phyloP scores from a whole-genome alignment of 2,888 invertebrate species.

The Ommatoiulus sabulosus region DNA sequence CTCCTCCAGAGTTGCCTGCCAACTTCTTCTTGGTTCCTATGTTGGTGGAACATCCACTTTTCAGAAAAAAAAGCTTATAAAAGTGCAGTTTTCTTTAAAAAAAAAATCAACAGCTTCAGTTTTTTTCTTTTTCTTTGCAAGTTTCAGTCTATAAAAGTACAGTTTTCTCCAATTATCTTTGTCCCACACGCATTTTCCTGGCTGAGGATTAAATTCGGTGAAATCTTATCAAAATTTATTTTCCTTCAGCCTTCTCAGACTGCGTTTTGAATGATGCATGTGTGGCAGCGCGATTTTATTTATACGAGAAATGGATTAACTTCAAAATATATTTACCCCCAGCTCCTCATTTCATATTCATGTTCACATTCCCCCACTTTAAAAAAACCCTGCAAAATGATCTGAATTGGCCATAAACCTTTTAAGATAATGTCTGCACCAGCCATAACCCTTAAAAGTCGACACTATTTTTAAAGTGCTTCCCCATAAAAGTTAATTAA shows the following conservation, averaged over 20 bases:
- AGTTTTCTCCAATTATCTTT: not conserved
- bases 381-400: not conserved
- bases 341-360: slow-evolving; percentile 31
- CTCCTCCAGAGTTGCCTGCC: not conserved
- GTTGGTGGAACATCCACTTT: not conserved
- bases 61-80: not conserved
- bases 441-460: slow-evolving; percentile 24
- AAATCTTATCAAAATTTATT: slow-evolving; percentile 22
- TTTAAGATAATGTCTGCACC: slow-evolving; percentile 24
- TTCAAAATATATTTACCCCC: not conserved
- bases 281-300: slow-evolving; percentile 17
- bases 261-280: not conserved
- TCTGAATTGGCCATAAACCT: slow-evolving; percentile 23
- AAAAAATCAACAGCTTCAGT: not conserved
- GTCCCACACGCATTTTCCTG: not conserved
- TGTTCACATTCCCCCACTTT: slow-evolving; percentile 17
- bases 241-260: not conserved
- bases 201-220: not conserved
- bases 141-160: not conserved
- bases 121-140: not conserved
- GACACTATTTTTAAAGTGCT: slow-evolving; percentile 18
- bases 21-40: not conserved
- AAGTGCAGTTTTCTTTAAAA: not conserved
- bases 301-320: slow-evolving; percentile 40
- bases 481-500: slow-evolving; percentile 19